A percentile compares a stretch with the other conserved stretches of the same genome.
phyloP scores from a whole-genome alignment of 2,113 vertebrate genomes.

The Rana temporaria region DNA sequence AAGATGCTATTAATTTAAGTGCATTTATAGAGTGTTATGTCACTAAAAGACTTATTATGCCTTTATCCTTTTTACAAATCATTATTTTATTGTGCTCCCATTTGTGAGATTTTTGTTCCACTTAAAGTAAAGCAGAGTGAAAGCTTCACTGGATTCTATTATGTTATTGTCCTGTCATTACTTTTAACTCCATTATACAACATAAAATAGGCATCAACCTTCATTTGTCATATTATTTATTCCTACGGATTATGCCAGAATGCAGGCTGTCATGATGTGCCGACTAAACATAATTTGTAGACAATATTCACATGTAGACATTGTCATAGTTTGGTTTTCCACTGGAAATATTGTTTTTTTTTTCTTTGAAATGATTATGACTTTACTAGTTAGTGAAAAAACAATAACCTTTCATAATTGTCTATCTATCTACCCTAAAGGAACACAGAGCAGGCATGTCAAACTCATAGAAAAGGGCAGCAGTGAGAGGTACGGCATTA shows the following conservation, averaged over 20 bases:
- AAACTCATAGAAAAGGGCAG: no score
- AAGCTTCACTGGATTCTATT: slow-evolving; percentile 67
- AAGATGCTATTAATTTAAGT: slow-evolving; percentile 75
- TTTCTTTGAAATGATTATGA: slow-evolving; percentile 3
- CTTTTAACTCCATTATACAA: slow-evolving; percentile 68
- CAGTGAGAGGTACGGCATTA: no score
- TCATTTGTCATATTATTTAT: slow-evolving; percentile 66
- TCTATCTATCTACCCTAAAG: no score
- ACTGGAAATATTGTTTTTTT: slow-evolving; percentile 60
- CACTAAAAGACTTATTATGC: slow-evolving; percentile 71
- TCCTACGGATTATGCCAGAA: slow-evolving; percentile 62
- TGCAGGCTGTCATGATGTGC: slow-evolving; percentile 56
- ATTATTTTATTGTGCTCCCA: slow-evolving; percentile 71
- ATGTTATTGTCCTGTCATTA: slow-evolving; percentile 67
- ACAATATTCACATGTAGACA: slow-evolving; percentile 41
- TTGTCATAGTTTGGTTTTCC: slow-evolving; percentile 15
- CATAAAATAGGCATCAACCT: slow-evolving; percentile 66
- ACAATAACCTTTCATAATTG: neutral
- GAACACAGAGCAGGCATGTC: no score
- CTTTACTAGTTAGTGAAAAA: neutral
- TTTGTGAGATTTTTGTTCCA: slow-evolving; percentile 70
- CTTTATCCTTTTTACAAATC: slow-evolving; percentile 72
- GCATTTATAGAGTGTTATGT: slow-evolving; percentile 68
- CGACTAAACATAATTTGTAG: slow-evolving; percentile 62
- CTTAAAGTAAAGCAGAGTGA: slow-evolving; percentile 69